Evolutionary conservation across 2,113 vertebrate genomes (phyloP), one percentile per base, ranked within the genome.

Genomic region (Istiophorus platypterus): DNA sequence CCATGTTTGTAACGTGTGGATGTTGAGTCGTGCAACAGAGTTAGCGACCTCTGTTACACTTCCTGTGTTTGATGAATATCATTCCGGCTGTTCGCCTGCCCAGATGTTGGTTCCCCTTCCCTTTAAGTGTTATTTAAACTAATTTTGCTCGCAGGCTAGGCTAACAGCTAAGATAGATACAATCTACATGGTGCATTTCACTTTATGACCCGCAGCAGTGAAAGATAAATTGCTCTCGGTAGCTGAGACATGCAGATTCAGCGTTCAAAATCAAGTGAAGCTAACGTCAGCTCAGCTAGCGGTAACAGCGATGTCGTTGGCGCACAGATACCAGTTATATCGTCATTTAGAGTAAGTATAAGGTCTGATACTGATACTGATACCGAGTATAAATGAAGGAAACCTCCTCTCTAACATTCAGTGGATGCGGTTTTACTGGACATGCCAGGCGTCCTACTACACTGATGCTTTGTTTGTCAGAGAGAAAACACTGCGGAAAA

Each of bases 41-140:
- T 5, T 10, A 17, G 86, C 89, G 89, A 94, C 91, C 94, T 94
- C 88, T 88, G 31, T 14, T 51, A 24, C 47, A 81, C 85, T 91
- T 93, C 90, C 91, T 82, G 78, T 94, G 94, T 94, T 82, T 22
- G 0, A 24, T 51, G 5, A 45, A 81, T 73, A 87, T 56, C 45
- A 3, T 26, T 89, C 89, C 93, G 90, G 57, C 72, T 26, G n/a
- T 15, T 34, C 66, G 2, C 62, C 12, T 11, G 20, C 20, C 8
- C 4, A 6, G 13, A 18, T 0, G 41, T 73, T 76, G 0, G 86
- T 92, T 86, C 91, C 92, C 3, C 11, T 3, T 52, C 15, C 26
- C n/a, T 4, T 1, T 8, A 11, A 15, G 0, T 49, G 9, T 71
- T 42, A 26, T 56, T 0, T 9, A 39, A 3, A 64, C 22, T 5